Evolutionary conservation across 2,888 invertebrate genomes (phyloP).

Genomic region (Petrolisthes cinctipes): DNA sequence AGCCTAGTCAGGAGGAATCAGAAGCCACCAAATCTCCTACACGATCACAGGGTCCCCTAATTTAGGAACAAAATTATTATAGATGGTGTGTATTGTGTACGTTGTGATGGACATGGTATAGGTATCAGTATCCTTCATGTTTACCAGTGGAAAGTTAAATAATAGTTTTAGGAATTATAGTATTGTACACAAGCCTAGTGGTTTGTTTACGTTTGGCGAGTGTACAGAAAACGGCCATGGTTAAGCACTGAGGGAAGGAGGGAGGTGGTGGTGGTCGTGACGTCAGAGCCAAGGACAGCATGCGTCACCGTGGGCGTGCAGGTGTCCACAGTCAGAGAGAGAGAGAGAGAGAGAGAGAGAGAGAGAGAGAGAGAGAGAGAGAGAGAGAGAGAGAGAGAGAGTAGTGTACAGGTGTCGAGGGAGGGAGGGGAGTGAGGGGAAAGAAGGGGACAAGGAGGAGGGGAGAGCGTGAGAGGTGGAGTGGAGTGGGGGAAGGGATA

Average conservation of each 20-base stretch:
- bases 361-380: not conserved
- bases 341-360: not conserved
- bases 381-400: not conserved
- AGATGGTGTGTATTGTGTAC: no score
- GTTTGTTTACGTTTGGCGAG: not conserved
- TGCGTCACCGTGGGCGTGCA: not conserved
- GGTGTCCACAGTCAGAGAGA: not conserved
- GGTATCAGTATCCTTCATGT: no score
- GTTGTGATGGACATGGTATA: no score
- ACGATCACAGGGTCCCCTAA: no score
- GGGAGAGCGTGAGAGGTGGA: not conserved
- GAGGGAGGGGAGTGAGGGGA: not conserved
- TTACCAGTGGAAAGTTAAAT: no score
- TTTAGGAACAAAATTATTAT: no score
- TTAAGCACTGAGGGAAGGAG: not conserved
- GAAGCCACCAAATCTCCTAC: no score
- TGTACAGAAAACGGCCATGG: not conserved
- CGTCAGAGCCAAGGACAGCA: not conserved
- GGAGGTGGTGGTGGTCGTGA: not conserved
- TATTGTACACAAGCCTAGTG: not conserved
- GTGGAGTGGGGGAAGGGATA: not conserved
- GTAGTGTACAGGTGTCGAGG: not conserved
- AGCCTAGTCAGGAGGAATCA: no score
- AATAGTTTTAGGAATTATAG: not conserved
- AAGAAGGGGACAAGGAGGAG: not conserved